A percentile compares a stretch with the other conserved stretches of the same genome.
Evolutionary conservation across 2,113 vertebrate species (phyloP).

Genomic region (Lepidiolamprologus cunningtoni): DNA sequence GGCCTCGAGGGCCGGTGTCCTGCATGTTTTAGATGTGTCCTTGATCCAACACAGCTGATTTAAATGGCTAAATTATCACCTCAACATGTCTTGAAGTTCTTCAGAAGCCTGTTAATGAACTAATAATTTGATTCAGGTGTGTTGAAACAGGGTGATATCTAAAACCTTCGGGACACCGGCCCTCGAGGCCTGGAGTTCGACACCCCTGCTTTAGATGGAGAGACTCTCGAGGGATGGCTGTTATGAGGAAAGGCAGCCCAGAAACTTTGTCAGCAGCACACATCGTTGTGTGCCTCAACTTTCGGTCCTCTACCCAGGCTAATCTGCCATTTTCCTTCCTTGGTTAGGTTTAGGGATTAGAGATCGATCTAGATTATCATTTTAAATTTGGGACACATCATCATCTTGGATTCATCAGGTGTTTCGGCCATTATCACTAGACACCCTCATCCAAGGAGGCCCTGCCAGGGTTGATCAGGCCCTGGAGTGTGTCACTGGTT

Average conservation of each 20-base stretch:
- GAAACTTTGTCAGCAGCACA: fast-evolving
- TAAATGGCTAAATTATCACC: no score
- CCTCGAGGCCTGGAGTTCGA: no score
- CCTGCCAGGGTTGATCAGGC: background rate
- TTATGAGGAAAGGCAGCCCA: background rate
- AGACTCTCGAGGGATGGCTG: background rate
- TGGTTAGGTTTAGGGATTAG: background rate
- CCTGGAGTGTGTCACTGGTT: background rate
- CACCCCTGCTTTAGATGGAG: background rate
- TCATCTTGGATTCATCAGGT: background rate
- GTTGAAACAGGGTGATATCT: no score
- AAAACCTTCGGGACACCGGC: no score
- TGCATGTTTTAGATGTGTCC: no score
- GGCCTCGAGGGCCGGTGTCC: no score
- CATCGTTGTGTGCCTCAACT: background rate
- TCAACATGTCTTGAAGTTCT: no score
- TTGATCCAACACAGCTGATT: no score
- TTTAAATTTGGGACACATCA: background rate
- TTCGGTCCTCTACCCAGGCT: fast-evolving
- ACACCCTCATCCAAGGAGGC: background rate
- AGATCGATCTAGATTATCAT: background rate
- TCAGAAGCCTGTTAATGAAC: no score
- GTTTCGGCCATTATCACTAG: background rate
- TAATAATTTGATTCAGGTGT: no score
- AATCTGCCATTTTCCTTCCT: background rate